phyloP scores from a whole-genome alignment of 2,888 invertebrate species.

The Euzetes globulus region DNA sequence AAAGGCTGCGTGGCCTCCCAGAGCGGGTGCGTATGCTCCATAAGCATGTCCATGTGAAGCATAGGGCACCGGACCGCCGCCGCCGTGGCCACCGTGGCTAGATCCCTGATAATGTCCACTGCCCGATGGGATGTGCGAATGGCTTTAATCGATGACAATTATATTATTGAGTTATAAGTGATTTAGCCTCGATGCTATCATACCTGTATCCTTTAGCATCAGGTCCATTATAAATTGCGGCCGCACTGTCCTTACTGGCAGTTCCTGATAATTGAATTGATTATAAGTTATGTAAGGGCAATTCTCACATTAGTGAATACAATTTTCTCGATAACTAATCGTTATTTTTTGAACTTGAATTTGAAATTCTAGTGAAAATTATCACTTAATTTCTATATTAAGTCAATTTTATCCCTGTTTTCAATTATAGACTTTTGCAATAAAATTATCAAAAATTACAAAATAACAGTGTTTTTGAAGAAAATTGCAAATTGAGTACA shows the following conservation, averaged over 20 bases:
- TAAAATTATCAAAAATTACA: not conserved
- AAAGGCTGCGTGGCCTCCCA: not conserved
- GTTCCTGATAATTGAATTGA: constrained; percentile 29
- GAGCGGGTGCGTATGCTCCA: not conserved
- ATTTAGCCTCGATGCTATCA: not conserved
- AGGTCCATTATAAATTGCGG: constrained; percentile 33
- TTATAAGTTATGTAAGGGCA: no score
- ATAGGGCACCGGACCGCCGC: not conserved
- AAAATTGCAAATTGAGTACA: not conserved
- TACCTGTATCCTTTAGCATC: constrained; percentile 27
- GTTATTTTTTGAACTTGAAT: not conserved
- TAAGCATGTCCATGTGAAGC: not conserved
- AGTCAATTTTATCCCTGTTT: no score
- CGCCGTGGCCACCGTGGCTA: no score
- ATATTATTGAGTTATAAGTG: not conserved
- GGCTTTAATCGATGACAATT: not conserved
- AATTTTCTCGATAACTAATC: not conserved
- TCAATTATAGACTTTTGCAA: no score
- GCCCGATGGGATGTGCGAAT: constrained; percentile 19
- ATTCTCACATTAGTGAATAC: no score
- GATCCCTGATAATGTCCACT: not conserved
- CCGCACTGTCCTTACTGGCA: constrained; percentile 38
- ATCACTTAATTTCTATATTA: not conserved
- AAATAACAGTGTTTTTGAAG: not conserved
- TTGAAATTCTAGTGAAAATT: not conserved